These are phyloP conservation scores for Bovichtus variegatus DNA, from an alignment of 2,797 vertebrate species.

Conservation along the genomic window DNA sequence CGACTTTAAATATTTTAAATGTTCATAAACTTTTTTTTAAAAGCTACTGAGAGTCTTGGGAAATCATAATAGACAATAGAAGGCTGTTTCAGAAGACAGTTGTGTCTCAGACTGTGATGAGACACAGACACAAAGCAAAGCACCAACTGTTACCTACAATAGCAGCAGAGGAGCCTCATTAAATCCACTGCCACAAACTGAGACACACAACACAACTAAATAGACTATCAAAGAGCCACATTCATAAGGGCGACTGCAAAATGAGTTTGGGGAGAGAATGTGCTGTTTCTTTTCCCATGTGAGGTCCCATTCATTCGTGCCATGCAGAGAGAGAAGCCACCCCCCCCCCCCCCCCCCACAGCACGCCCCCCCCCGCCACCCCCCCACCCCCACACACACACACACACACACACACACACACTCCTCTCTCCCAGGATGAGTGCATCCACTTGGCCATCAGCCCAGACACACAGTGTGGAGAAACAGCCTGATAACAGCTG, in stretches of 20 bases:
- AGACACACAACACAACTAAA: constrained; percentile 55
- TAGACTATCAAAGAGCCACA: constrained; percentile 69
- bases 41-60: background rate
- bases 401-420: too few relatives aligned
- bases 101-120: constrained; percentile 16
- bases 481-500: constrained; percentile 69
- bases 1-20: background rate
- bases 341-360: too few relatives aligned
- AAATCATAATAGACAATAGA: constrained; percentile 24
- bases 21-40: constrained; percentile 5
- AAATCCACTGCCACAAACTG: constrained; percentile 55
- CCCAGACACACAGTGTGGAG: constrained; percentile 61
- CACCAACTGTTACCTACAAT: constrained; percentile 39
- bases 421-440: constrained; percentile 28
- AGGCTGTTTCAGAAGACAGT: constrained; percentile 30
- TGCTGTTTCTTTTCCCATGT: constrained; percentile 62
- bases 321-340: constrained; percentile 11
- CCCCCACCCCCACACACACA: too few relatives aligned
- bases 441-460: constrained; percentile 66
- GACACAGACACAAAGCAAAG: constrained; percentile 46
- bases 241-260: constrained; percentile 56
- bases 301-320: constrained; percentile 68
- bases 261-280: constrained; percentile 63
- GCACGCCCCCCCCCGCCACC: too few relatives aligned
- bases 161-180: constrained; percentile 61